These are phyloP conservation scores for Brachionus asplanchnoidis DNA, from an alignment of 1,140 invertebrate genomes.

Conservation along the genomic window DNA sequence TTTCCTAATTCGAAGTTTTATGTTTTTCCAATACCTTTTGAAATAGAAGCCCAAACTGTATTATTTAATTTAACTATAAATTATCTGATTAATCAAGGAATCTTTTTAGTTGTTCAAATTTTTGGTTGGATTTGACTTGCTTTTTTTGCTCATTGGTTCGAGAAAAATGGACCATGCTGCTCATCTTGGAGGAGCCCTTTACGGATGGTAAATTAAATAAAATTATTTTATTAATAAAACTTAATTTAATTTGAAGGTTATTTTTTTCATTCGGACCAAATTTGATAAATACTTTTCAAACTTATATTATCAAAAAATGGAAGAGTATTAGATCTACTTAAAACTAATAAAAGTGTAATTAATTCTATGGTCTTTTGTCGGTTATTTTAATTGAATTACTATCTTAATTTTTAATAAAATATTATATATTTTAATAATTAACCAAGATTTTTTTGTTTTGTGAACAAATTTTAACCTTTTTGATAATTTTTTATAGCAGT, in stretches of 20 bases:
- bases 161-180: constrained; percentile 38
- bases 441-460: too few relatives aligned
- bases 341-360: neutral
- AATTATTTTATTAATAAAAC: neutral
- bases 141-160: neutral
- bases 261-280: constrained; percentile 1
- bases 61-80: neutral
- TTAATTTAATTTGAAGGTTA: neutral
- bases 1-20: constrained; percentile 26
- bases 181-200: constrained; percentile 31
- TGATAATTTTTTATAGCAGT: too few relatives aligned
- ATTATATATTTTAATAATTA: too few relatives aligned
- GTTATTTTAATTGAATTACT: neutral
- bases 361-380: neutral
- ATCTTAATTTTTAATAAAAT: neutral
- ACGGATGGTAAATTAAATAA: neutral
- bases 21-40: constrained; percentile 33
- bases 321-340: neutral
- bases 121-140: constrained; percentile 3
- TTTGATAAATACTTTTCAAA: constrained; percentile 19
- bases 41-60: constrained; percentile 34
- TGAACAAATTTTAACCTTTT: too few relatives aligned
- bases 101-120: neutral
- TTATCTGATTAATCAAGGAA: neutral
- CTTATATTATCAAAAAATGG: constrained; percentile 32